phyloP scores from a whole-genome alignment of 2,888 invertebrate genomes.

The Mimachlamys varia region DNA sequence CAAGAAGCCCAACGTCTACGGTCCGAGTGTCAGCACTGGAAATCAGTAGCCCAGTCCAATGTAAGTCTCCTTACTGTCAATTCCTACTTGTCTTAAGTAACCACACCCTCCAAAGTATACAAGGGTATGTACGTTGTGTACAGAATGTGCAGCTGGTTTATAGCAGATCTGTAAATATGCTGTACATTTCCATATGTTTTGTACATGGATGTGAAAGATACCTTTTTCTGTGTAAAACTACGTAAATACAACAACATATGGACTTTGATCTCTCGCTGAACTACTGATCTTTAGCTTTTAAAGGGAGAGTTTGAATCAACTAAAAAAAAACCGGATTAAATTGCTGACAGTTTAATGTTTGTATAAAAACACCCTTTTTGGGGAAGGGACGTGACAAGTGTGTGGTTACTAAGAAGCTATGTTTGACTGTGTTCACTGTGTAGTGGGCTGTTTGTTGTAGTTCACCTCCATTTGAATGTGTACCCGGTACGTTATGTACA shows the following conservation, averaged over 20 bases:
- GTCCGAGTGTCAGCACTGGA: constrained; percentile 76
- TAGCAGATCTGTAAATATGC: too few relatives aligned
- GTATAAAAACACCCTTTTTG: neutral
- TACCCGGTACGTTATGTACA: constrained; percentile 34
- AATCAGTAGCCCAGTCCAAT: constrained; percentile 61
- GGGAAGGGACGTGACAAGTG: neutral
- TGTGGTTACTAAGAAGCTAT: constrained; percentile 38
- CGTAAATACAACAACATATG: too few relatives aligned
- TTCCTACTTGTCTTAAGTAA: constrained; percentile 1
- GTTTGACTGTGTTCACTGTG: constrained; percentile 37
- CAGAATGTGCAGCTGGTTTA: too few relatives aligned
- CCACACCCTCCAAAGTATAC: neutral
- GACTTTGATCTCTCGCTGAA: too few relatives aligned
- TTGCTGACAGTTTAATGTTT: neutral
- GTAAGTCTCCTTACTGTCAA: constrained; percentile 50
- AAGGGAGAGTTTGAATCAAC: neutral
- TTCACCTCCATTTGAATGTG: constrained; percentile 23
- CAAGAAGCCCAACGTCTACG: constrained; percentile 71
- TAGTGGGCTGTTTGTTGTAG: constrained; percentile 5
- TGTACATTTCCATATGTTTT: too few relatives aligned
- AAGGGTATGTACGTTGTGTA: too few relatives aligned
- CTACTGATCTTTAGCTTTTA: neutral
- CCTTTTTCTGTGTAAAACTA: too few relatives aligned
- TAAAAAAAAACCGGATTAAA: neutral
- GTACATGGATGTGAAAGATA: too few relatives aligned